Base-by-base conservation (phyloP, 1,140 invertebrate species). In the Tigriopus japonicus region DNA sequence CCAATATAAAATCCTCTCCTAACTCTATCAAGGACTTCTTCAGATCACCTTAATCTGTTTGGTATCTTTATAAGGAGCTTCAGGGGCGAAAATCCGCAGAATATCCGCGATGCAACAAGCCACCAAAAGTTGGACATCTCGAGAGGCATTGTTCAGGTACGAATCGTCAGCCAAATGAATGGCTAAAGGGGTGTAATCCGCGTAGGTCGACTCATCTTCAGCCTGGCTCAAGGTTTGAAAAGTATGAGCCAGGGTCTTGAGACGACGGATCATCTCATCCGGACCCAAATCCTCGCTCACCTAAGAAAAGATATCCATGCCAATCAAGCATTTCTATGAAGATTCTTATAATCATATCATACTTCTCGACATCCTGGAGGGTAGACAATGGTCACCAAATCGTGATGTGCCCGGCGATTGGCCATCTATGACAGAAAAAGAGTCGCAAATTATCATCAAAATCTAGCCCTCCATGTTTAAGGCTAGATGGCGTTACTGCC, bases 81-180 rank as follows among this genome's bases (percentile, higher is more conserved):
- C 92, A n/a, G 93, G 92, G 9, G 92, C 92, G 75, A 94, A 97
- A n/a, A 98, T 88, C 63, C 93, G 74, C 42, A 98, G 79, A 21
- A 98, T 88, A 74, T 98, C 93, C 24, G 93, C 93, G 67, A 98
- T 90, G 69, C 92, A 96, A 71, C 93, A 98, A 0, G 92, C 92
- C 65, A 95, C 87, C 3, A 96, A 73, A 52, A 98, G 73, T 68
- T 94, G 86, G 0, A 98, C 91, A 76, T 98, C 93, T 67, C 43
- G 52, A 14, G 59, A 61, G 41, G 77, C 77, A 73, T 98, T 89
- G 62, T 84, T 81, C 63, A 96, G 74, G 70, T 94, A 97, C 68
- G 84, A 84, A 62, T 96, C 91, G 68, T 92, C 86, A 1, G 89
- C 90, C 55, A 96, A 76, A 73, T 94, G 87, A 51, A 96, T 71